A percentile compares a stretch with the other conserved stretches of the same genome.
These are phyloP conservation scores for Syndactyla subalaris DNA, from an alignment of 2,797 vertebrate genomes.

Conservation along the genomic window DNA sequence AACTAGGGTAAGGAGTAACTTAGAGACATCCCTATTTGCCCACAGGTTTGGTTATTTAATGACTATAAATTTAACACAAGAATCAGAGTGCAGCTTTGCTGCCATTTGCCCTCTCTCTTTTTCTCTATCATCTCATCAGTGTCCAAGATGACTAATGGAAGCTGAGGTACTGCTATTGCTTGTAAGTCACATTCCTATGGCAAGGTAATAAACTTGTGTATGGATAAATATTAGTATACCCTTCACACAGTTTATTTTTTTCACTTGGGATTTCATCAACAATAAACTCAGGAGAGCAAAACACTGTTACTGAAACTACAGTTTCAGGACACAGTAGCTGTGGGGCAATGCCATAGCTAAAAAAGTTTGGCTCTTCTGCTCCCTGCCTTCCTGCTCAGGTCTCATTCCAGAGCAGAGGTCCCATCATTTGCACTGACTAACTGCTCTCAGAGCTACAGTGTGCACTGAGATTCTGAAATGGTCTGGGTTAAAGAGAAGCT, in stretches of 20 bases:
- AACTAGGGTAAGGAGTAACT: background rate
- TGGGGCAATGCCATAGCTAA: background rate
- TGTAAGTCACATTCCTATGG: background rate
- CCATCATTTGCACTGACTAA: background rate
- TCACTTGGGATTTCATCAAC: background rate
- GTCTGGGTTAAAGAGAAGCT: background rate
- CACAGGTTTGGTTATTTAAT: background rate
- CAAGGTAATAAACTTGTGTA: background rate
- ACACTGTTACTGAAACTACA: background rate
- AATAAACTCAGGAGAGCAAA: background rate
- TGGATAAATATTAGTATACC: background rate
- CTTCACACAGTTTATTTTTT: background rate
- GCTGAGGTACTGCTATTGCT: background rate
- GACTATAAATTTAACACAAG: background rate
- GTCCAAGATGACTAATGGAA: background rate
- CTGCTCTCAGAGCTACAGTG: rapidly evolving
- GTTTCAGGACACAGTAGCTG: background rate
- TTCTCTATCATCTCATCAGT: background rate
- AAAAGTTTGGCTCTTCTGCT: background rate
- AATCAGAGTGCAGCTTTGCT: background rate
- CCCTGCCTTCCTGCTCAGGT: background rate
- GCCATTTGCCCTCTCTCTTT: background rate
- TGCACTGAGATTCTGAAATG: background rate
- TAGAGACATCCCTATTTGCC: background rate
- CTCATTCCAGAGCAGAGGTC: background rate